phyloP scores from a whole-genome alignment of 2,113 vertebrate genomes.

The Aix galericulata region DNA sequence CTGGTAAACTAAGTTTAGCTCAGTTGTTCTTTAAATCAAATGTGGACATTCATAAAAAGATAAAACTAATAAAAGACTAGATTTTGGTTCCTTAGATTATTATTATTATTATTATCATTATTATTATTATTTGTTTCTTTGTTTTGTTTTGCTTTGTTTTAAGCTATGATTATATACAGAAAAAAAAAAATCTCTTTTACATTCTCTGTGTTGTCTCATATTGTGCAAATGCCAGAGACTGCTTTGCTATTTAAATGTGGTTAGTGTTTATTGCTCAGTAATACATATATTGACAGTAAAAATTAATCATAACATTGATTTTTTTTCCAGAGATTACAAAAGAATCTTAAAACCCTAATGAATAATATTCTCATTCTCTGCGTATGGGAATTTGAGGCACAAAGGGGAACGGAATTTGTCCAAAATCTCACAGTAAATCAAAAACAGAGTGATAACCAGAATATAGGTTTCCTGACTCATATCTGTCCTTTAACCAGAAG shows the following conservation, averaged over 20 bases:
- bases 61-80: not conserved
- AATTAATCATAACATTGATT: not conserved
- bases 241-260: not conserved
- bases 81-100: not conserved
- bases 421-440: slow-evolving; percentile 31
- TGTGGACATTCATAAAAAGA: not conserved
- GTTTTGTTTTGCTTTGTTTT: too few species aligned
- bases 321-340: not conserved
- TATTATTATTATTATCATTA: too few species aligned
- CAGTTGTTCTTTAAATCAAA: not conserved
- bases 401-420: not conserved
- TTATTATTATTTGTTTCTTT: too few species aligned
- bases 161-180: not conserved
- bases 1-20: not conserved
- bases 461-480: not conserved
- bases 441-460: not conserved
- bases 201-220: not conserved
- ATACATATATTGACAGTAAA: not conserved
- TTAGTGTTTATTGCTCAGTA: not conserved
- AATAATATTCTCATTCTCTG: not conserved
- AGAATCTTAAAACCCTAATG: not conserved
- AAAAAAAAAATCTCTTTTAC: not conserved
- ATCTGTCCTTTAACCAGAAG: not conserved
- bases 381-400: not conserved
- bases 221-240: slow-evolving; percentile 1